Percentiles rank a stretch among this genome's conserved stretches.
These are phyloP conservation scores for Vidua macroura DNA, from an alignment of 2,113 vertebrate species.

Conservation along the genomic window DNA sequence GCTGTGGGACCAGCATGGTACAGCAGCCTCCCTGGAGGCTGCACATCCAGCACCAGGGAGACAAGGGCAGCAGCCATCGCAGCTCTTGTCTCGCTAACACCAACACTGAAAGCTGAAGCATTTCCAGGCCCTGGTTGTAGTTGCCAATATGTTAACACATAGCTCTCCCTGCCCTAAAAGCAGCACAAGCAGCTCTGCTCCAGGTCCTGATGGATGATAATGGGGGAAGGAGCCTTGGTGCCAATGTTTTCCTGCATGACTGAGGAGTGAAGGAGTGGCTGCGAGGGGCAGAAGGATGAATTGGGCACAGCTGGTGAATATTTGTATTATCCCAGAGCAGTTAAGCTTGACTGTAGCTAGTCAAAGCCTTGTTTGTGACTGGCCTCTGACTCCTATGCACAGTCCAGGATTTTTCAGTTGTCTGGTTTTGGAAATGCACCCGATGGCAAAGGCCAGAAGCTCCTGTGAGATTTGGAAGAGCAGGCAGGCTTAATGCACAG, in stretches of 20 bases:
- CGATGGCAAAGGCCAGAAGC: not conserved
- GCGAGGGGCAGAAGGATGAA: not conserved
- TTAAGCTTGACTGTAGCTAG: not conserved
- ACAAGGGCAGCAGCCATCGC: not conserved
- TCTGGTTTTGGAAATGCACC: not conserved
- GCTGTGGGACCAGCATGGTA: not conserved
- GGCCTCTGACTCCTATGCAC: not conserved
- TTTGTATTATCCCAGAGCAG: not conserved
- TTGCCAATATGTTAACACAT: rapidly evolving
- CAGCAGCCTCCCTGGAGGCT: not conserved
- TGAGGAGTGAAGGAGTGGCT: not conserved
- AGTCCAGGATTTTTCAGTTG: not conserved
- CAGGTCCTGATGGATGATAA: not conserved
- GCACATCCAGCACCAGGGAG: not conserved
- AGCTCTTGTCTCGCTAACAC: not conserved
- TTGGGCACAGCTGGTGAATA: not conserved
- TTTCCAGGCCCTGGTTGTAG: not conserved
- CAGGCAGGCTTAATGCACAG: not conserved
- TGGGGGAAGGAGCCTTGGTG: not conserved
- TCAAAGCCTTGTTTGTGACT: not conserved
- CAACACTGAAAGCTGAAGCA: not conserved
- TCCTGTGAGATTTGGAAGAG: not conserved
- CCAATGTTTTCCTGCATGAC: not conserved
- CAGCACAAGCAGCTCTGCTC: not conserved
- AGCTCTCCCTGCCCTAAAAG: not conserved